Conservation (phyloP, 1,140 invertebrate genomes). For the Rhagoletis pomonella region DNA sequence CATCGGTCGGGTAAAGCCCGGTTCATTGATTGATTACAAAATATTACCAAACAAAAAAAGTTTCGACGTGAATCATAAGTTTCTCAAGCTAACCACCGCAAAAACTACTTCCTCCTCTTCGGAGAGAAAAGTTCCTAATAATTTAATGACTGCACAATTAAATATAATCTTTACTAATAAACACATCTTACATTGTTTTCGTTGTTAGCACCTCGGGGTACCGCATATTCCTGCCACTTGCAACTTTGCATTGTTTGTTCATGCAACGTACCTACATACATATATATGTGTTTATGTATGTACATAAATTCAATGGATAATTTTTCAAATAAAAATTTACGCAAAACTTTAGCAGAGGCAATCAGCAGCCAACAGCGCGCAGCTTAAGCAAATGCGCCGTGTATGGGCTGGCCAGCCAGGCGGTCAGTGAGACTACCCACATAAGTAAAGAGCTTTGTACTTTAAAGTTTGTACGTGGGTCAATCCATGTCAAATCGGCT, state of each 20-base stretch:
- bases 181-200: conserved; percentile 38
- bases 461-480: too few relatives aligned
- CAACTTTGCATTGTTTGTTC: conserved; percentile 19
- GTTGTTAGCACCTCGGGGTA: conserved; percentile 29
- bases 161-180: conserved; percentile 34
- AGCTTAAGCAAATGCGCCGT: conserved; percentile 5
- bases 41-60: too few relatives aligned
- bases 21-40: too few relatives aligned
- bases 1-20: too few relatives aligned
- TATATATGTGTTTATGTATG: too few relatives aligned
- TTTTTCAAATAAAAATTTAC: conserved; percentile 49
- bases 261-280: too few relatives aligned
- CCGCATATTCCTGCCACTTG: conserved; percentile 37
- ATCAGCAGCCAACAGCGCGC: neutral
- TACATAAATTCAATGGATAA: conserved; percentile 29
- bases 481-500: too few relatives aligned
- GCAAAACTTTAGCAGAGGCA: conserved; percentile 35
- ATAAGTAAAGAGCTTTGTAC: neutral
- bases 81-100: too few relatives aligned
- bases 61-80: too few relatives aligned
- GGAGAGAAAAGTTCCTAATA: conserved; percentile 30
- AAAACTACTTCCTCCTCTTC: too few relatives aligned
- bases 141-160: conserved; percentile 43
- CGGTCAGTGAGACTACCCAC: conserved; percentile 29
- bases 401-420: neutral